Evolutionary conservation across 2,888 invertebrate genomes (phyloP).

Genomic region (Cosmia pyralina): DNA sequence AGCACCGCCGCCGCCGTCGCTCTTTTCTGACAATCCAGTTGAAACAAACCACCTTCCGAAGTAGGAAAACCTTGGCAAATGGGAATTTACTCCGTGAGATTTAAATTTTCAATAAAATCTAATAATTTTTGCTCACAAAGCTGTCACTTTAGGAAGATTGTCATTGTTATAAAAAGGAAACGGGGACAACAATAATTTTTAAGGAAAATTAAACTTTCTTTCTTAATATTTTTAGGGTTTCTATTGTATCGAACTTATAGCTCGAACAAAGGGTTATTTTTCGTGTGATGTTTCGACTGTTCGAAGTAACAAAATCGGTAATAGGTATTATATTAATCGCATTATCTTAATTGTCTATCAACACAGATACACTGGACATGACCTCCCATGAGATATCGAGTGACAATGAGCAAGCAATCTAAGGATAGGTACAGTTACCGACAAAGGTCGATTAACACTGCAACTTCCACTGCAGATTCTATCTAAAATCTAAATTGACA

Average conservation of each 20-base stretch:
- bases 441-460: too few relatives aligned
- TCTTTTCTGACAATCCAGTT: background rate
- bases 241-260: background rate
- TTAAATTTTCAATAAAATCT: slow-evolving; percentile 13
- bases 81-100: background rate
- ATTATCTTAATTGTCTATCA: too few relatives aligned
- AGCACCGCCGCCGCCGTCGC: too few relatives aligned
- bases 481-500: too few relatives aligned
- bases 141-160: slow-evolving; percentile 18
- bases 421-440: too few relatives aligned
- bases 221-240: background rate
- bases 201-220: background rate
- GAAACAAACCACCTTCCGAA: background rate
- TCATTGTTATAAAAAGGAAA: slow-evolving; percentile 24
- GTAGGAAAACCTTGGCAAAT: background rate
- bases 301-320: background rate
- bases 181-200: background rate
- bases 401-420: too few relatives aligned
- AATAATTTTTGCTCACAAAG: slow-evolving; percentile 5
- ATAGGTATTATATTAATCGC: background rate
- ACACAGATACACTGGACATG: too few relatives aligned
- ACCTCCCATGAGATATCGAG: too few relatives aligned
- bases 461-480: too few relatives aligned
- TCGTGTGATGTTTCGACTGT: background rate
- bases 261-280: background rate